phyloP scores from a whole-genome alignment of 1,140 invertebrate species.

The Brachionus asplanchnoidis region DNA sequence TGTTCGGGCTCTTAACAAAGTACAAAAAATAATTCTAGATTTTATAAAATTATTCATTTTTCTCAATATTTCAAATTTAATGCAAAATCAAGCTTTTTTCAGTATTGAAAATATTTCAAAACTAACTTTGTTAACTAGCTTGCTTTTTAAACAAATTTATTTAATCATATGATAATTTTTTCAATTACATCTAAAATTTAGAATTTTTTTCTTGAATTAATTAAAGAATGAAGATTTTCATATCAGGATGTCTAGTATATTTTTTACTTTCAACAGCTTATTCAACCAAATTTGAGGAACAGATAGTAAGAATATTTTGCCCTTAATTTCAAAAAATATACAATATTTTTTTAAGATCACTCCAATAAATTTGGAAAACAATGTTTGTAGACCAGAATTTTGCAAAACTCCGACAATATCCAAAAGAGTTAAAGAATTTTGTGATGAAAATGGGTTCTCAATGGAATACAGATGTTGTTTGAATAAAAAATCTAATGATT shows the following conservation, averaged over 20 bases:
- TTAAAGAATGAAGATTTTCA: neutral
- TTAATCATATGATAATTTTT: conserved; percentile 17
- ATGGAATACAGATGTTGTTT: neutral
- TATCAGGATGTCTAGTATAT: neutral
- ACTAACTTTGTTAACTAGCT: neutral
- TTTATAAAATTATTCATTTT: conserved; percentile 11
- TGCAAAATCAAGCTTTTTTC: neutral
- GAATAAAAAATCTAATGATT: neutral
- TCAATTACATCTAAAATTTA: neutral
- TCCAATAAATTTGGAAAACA: neutral
- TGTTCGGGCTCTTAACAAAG: neutral
- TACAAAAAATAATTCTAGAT: neutral
- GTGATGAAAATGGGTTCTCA: neutral
- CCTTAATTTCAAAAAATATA: neutral
- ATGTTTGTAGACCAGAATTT: neutral
- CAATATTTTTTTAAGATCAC: neutral
- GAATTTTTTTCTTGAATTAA: neutral
- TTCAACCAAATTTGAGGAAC: neutral
- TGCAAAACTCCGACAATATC: neutral
- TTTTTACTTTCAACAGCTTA: neutral
- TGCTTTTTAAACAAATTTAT: neutral
- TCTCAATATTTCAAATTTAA: neutral
- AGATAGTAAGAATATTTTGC: neutral
- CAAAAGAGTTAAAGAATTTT: neutral
- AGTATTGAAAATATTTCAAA: neutral